Conservation (phyloP, 2,888 invertebrate species). For the Tipula vernalis region DNA sequence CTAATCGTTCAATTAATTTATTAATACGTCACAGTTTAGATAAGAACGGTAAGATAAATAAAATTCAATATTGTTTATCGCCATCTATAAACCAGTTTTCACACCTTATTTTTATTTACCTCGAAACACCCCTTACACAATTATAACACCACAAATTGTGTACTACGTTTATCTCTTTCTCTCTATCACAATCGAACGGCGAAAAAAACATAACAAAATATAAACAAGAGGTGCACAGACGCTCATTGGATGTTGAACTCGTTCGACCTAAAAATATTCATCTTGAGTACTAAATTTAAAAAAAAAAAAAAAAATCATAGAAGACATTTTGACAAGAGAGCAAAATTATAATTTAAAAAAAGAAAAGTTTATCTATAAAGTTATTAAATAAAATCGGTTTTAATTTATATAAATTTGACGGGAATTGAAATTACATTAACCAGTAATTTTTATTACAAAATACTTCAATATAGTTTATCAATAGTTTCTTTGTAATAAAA, state of each 20-base stretch:
- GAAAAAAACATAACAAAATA: not conserved
- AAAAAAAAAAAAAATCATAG: not conserved
- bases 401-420: not conserved
- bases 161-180: not conserved
- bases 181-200: not conserved
- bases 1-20: not conserved
- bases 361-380: not conserved
- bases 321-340: not conserved
- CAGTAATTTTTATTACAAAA: not conserved
- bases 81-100: not conserved
- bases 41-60: not conserved
- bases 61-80: not conserved
- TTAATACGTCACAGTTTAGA: not conserved
- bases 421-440: not conserved
- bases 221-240: not conserved
- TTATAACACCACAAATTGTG: not conserved
- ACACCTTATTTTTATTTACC: not conserved
- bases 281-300: not conserved
- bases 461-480: not conserved
- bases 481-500: not conserved
- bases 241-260: not conserved
- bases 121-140: not conserved
- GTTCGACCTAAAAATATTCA: not conserved
- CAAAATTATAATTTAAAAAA: not conserved
- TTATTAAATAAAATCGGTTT: not conserved